A percentile compares a stretch with the other conserved stretches of the same genome.
Conservation (phyloP, 2,888 invertebrate species). For the Globia sparganii region DNA sequence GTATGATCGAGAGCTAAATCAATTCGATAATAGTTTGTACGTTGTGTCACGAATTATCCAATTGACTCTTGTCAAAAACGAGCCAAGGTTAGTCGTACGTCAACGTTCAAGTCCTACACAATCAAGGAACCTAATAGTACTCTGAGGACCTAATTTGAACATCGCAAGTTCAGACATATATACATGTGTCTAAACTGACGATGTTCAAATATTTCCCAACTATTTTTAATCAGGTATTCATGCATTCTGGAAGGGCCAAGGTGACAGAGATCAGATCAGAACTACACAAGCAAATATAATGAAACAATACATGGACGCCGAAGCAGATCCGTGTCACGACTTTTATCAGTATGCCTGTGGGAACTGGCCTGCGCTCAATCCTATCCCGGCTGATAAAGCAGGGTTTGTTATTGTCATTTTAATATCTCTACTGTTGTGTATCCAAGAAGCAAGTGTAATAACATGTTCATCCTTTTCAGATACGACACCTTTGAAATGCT, state of each 20-base stretch:
- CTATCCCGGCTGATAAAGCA: conserved; percentile 96
- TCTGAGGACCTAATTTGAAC: conserved; percentile 21
- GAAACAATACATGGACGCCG: conserved; percentile 94
- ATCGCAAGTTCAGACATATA: background rate
- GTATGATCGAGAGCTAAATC: conserved; percentile 33
- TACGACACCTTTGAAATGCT: conserved; percentile 98
- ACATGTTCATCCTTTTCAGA: conserved; percentile 66
- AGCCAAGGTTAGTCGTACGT: conserved; percentile 56
- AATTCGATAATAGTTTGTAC: conserved; percentile 48
- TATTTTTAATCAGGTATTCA: conserved; percentile 79
- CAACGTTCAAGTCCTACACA: conserved; percentile 11
- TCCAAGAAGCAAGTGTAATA: background rate
- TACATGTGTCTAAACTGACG: background rate
- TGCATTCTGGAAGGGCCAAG: conserved; percentile 91
- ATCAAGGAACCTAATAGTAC: conserved; percentile 5
- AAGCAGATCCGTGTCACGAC: conserved; percentile 94
- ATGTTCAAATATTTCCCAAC: background rate
- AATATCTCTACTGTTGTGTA: background rate
- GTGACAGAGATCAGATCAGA: conserved; percentile 90
- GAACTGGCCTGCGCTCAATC: conserved; percentile 95
- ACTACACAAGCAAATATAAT: conserved; percentile 92
- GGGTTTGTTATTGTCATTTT: conserved; percentile 80
- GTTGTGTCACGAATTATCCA: conserved; percentile 52
- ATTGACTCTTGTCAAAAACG: conserved; percentile 56
- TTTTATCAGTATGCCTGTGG: conserved; percentile 97